phyloP scores from a whole-genome alignment of 2,888 invertebrate species.

The Camptogramma bilineatum region DNA sequence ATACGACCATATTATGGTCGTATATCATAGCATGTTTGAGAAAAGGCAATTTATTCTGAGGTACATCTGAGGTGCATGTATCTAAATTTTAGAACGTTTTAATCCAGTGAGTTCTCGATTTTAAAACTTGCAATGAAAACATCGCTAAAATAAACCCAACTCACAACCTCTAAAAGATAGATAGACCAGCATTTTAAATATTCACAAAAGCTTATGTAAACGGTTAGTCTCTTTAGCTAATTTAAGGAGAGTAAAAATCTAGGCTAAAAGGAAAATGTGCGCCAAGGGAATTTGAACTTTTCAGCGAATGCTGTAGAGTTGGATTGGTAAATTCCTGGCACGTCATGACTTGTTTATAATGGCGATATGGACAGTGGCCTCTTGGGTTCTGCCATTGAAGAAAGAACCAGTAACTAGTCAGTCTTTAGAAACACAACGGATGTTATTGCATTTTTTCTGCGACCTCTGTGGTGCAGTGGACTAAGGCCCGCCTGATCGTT shows the following conservation, averaged over 20 bases:
- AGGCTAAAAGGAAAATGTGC: constrained; percentile 40
- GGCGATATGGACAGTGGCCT: constrained; percentile 41
- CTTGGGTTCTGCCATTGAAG: constrained; percentile 23
- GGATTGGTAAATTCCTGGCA: constrained; percentile 35
- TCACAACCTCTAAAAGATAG: constrained; percentile 18
- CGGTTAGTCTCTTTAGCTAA: constrained; percentile 46
- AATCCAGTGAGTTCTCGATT: not conserved
- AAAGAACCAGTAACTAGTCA: not conserved
- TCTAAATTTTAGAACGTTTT: not conserved
- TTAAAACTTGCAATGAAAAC: constrained; percentile 13
- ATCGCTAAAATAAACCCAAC: constrained; percentile 5
- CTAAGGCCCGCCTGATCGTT: too few species aligned
- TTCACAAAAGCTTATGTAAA: constrained; percentile 44
- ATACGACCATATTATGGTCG: too few species aligned
- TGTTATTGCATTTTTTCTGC: too few species aligned
- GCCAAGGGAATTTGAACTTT: constrained; percentile 37
- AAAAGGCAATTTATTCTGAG: too few species aligned
- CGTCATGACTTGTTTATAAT: constrained; percentile 35
- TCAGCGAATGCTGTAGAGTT: constrained; percentile 12
- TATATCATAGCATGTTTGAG: too few species aligned
- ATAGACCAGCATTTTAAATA: constrained; percentile 35
- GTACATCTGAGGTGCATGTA: too few species aligned
- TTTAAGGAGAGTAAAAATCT: constrained; percentile 52
- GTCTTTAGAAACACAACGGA: not conserved
- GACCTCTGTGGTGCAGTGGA: too few species aligned